These are phyloP conservation scores for Chrysocyon brachyurus DNA, from an alignment of 2,797 vertebrate species.

Conservation along the genomic window DNA sequence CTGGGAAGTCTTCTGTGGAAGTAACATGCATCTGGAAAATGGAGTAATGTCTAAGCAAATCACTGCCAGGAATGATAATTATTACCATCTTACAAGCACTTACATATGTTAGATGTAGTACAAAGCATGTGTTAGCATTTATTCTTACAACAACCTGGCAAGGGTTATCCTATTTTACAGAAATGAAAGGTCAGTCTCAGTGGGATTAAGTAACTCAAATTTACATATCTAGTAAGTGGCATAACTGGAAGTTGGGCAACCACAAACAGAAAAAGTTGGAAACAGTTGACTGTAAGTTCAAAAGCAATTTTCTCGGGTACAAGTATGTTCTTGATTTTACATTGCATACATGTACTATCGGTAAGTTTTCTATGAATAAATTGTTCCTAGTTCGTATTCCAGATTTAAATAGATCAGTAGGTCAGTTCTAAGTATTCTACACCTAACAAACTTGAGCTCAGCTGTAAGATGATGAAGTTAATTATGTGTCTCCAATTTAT, in stretches of 20 bases:
- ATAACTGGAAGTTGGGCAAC: not conserved
- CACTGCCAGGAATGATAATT: not conserved
- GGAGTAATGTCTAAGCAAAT: not conserved
- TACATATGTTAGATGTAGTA: not conserved
- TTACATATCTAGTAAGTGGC: not conserved
- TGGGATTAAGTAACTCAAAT: slow-evolving; percentile 23
- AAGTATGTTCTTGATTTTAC: not conserved
- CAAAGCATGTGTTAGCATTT: not conserved
- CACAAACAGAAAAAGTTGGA: not conserved
- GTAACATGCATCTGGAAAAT: not conserved
- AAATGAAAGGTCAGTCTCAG: not conserved
- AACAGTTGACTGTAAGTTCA: not conserved
- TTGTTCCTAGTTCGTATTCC: not conserved
- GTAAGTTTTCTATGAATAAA: not conserved
- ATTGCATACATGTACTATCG: not conserved
- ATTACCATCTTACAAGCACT: not conserved
- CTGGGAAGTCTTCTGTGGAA: not conserved
- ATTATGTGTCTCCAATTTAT: slow-evolving; percentile 29
- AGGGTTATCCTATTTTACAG: not conserved
- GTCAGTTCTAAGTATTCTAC: not conserved
- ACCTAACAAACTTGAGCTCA: no score
- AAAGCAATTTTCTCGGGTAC: not conserved
- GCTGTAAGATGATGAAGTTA: no score
- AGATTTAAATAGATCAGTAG: not conserved
- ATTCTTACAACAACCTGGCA: not conserved